phyloP scores from a whole-genome alignment of 2,113 vertebrate genomes.

The Notothenia coriiceps region DNA sequence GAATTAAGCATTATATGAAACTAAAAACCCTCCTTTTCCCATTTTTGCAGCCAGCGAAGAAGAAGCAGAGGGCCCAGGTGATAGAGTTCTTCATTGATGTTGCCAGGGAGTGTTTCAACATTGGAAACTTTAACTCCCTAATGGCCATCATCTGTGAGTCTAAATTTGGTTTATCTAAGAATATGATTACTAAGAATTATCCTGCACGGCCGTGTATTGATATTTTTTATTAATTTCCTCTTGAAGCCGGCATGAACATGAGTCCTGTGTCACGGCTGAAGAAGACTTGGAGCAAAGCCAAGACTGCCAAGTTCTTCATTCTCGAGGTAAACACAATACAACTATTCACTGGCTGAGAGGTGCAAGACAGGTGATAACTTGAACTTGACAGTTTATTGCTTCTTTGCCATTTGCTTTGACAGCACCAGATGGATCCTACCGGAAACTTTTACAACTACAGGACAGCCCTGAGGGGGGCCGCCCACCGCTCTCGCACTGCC shows the following conservation, averaged over 20 bases:
- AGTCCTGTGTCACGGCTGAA: constrained; percentile 95
- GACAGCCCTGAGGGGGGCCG: constrained; percentile 95
- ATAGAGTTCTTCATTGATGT: constrained; percentile 96
- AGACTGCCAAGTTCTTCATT: constrained; percentile 96
- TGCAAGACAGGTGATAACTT: neutral
- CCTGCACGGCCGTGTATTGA: neutral
- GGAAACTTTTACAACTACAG: constrained; percentile 99
- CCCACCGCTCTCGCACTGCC: constrained; percentile 93
- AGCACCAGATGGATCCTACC: constrained; percentile 99
- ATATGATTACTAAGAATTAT: neutral
- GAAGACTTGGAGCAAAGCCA: constrained; percentile 97
- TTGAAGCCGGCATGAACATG: constrained; percentile 95
- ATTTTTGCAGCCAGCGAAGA: constrained; percentile 90
- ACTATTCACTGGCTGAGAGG: neutral
- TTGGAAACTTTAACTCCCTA: constrained; percentile 96
- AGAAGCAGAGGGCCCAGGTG: constrained; percentile 94
- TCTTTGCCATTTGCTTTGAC: constrained; percentile 43
- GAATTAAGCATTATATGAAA: neutral
- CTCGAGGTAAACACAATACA: constrained; percentile 87
- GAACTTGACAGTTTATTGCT: constrained; percentile 24
- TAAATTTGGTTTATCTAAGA: neutral
- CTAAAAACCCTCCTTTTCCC: neutral
- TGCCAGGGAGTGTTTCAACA: constrained; percentile 96
- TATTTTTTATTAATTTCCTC: neutral
- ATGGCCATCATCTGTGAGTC: constrained; percentile 98